Evolutionary conservation across 2,113 vertebrate species (phyloP).

Genomic region (Tetrax tetrax): DNA sequence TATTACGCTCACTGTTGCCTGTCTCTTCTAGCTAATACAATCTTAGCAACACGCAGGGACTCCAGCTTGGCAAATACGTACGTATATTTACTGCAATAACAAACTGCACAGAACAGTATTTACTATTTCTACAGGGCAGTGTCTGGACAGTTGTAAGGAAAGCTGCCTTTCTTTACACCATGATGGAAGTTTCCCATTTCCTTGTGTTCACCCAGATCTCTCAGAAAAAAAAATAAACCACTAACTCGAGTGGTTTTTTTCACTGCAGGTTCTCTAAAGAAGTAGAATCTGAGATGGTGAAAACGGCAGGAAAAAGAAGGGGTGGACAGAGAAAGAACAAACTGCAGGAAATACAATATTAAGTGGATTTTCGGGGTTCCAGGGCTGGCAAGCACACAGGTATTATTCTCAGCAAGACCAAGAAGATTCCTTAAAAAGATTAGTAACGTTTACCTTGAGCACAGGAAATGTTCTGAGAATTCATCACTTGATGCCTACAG

Average conservation of each 20-base stretch:
- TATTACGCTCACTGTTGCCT: slow-evolving; percentile 27
- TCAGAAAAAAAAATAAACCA: not conserved
- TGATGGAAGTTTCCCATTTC: not conserved
- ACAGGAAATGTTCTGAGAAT: slow-evolving; percentile 33
- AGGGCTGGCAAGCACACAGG: not conserved
- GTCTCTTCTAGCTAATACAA: slow-evolving; percentile 15
- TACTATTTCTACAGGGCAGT: not conserved
- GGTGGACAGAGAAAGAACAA: not conserved
- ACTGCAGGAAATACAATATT: not conserved
- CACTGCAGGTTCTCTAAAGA: not conserved
- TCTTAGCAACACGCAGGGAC: not conserved
- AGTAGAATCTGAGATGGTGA: not conserved
- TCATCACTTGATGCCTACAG: slow-evolving; percentile 41
- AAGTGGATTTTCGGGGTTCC: not conserved
- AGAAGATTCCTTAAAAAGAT: slow-evolving; percentile 29
- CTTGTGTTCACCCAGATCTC: not conserved
- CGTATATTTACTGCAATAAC: not conserved
- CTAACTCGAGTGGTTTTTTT: not conserved
- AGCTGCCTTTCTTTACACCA: not conserved
- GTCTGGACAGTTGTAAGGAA: not conserved
- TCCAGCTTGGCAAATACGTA: not conserved
- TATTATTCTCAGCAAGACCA: slow-evolving; percentile 23
- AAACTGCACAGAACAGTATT: not conserved
- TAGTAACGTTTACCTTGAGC: slow-evolving; percentile 38
- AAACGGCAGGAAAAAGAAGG: not conserved